A percentile compares a stretch with the other conserved stretches of the same genome.
Conservation (phyloP, 2,888 invertebrate species). For the Apantesis nais region DNA sequence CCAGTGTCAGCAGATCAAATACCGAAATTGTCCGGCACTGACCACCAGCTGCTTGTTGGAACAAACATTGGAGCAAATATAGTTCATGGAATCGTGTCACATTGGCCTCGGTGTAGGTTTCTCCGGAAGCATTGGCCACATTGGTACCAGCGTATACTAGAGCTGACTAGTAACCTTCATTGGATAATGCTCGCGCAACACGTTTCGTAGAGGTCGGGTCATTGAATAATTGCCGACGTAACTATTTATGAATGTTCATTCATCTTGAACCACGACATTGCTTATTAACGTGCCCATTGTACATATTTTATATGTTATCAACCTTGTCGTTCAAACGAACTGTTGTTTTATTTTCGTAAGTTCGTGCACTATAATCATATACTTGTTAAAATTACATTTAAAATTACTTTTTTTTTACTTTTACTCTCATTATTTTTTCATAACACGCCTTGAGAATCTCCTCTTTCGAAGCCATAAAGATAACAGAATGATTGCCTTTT, state of each 20-base stretch:
- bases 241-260: conserved; percentile 35
- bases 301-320: conserved; percentile 2
- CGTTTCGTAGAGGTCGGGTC: conserved; percentile 32
- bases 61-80: conserved; percentile 45
- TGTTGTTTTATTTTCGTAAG: conserved; percentile 6
- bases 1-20: conserved; percentile 65
- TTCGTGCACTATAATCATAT: neutral
- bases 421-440: too few species aligned
- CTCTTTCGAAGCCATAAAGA: too few species aligned
- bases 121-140: conserved; percentile 35
- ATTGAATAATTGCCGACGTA: conserved; percentile 34
- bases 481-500: neutral
- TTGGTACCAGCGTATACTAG: conserved; percentile 50
- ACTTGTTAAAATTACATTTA: neutral
- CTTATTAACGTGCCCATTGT: conserved; percentile 11
- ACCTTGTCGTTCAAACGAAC: conserved; percentile 14
- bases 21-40: conserved; percentile 53
- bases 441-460: too few species aligned
- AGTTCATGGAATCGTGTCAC: conserved; percentile 27
- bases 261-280: conserved; percentile 19
- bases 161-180: conserved; percentile 52
- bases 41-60: conserved; percentile 52
- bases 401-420: too few species aligned
- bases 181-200: conserved; percentile 51
- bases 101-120: conserved; percentile 33